Base-by-base conservation (phyloP, 2,797 vertebrate genomes). In the Sebastes dallii region DNA sequence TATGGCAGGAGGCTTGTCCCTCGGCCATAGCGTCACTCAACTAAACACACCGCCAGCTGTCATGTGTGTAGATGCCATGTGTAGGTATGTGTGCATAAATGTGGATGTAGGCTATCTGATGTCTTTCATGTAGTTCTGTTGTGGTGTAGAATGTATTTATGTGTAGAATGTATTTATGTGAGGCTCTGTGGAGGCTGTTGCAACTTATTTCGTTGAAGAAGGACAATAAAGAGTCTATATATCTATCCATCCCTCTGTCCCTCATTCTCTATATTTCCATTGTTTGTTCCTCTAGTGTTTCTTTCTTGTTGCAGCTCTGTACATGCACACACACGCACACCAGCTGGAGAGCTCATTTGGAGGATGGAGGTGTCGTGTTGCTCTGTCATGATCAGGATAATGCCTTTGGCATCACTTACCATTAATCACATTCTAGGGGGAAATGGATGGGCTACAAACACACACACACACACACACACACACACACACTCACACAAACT, bases 341-440 rank as follows among this genome's bases (percentile, higher is more conserved):
- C 22, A 78, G 80, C 52, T 64, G 66, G 58, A 70, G 62, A 78
- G 64, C 81, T 79, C 81, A 83, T 90, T 87, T 82, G 55, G 81
- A 87, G 78, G 83, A 86, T 80, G 75, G 74, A 82, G 84, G 88
- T 86, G 80, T 86, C 16, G 55, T 75, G 80, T 85, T 88, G 74
- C 88, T 88, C 87, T 73, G 85, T 88, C 86, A 89, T 90, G 77
- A 90, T 90, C 86, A 85, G 82, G 78, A 83, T 87, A 89, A 91
- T 84, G 82, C 79, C 71, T 86, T 80, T 86, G 73, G 87, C 79
- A 78, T 87, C 87, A 87, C 86, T 84, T 84, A 84, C 52, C 81
- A 87, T 92, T 87, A 84, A 84, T 88, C 87, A 87, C 81, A 77
- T 86, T 89, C 70, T 74, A 61, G 70, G 29, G 75, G 72, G 75